A percentile compares a stretch with the other conserved stretches of the same genome.
These are phyloP conservation scores for Phania funesta DNA, from an alignment of 2,888 invertebrate species.

Conservation along the genomic window DNA sequence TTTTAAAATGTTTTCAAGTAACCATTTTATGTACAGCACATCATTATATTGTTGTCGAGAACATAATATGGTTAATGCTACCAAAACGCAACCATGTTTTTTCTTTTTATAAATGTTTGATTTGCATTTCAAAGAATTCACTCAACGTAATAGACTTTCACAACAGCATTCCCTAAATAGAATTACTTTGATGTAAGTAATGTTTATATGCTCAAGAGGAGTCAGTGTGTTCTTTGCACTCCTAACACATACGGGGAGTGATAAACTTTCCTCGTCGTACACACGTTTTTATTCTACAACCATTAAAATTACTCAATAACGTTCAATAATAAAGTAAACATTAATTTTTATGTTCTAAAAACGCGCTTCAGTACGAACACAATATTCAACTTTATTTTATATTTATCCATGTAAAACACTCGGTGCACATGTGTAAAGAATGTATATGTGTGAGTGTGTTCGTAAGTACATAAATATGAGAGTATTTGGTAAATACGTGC, in stretches of 20 bases:
- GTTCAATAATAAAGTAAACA: slow-evolving; percentile 71
- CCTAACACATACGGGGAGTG: slow-evolving; percentile 44
- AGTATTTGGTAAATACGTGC: slow-evolving; percentile 43
- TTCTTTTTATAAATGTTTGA: background rate
- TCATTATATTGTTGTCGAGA: too few relatives aligned
- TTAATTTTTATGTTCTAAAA: slow-evolving; percentile 70
- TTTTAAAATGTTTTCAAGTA: too few relatives aligned
- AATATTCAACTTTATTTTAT: background rate
- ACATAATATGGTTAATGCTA: too few relatives aligned
- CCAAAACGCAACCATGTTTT: background rate
- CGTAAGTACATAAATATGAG: background rate
- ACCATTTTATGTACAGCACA: too few relatives aligned
- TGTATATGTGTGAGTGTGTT: background rate
- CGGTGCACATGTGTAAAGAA: background rate
- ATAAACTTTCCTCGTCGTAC: slow-evolving; percentile 23
- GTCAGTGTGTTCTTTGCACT: slow-evolving; percentile 16
- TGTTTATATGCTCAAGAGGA: slow-evolving; percentile 10
- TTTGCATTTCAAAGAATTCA: background rate
- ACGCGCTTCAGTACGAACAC: slow-evolving; percentile 4
- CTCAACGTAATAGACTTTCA: background rate
- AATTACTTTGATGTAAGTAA: background rate
- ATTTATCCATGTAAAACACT: background rate
- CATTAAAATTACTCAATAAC: slow-evolving; percentile 71
- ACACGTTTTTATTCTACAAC: slow-evolving; percentile 50
- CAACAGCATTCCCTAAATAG: background rate